Percentiles rank a stretch among this genome's conserved stretches.
Evolutionary conservation across 2,797 vertebrate genomes (phyloP).

Genomic region (Rhincodon typus): DNA sequence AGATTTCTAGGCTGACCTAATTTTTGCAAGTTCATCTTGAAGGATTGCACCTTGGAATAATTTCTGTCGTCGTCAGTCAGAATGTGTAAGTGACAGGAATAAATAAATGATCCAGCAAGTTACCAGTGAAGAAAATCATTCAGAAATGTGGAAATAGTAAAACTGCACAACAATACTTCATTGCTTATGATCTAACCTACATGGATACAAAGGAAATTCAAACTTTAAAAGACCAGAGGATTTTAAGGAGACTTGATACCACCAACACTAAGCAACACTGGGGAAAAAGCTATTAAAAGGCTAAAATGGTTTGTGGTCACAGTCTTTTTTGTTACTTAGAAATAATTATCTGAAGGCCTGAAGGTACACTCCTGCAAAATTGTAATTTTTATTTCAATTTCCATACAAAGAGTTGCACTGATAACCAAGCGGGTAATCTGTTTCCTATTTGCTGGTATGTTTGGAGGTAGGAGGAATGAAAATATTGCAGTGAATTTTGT

Average conservation of each 20-base stretch:
- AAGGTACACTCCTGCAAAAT: background rate
- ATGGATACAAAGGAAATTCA: background rate
- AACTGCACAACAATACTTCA: background rate
- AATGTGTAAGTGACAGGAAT: background rate
- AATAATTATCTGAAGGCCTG: constrained; percentile 11
- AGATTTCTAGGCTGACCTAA: background rate
- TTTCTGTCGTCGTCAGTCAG: constrained; percentile 26
- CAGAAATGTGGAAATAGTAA: background rate
- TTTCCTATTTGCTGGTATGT: background rate
- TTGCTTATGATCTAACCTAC: background rate
- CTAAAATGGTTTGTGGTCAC: background rate
- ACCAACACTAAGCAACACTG: background rate
- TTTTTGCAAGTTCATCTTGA: background rate
- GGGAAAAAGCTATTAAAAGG: background rate
- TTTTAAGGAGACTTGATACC: background rate
- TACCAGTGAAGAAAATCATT: constrained; percentile 19
- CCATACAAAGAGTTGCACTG: background rate
- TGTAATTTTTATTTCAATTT: background rate
- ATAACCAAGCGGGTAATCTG: background rate
- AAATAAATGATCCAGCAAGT: background rate
- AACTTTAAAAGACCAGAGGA: background rate
- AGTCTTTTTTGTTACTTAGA: background rate
- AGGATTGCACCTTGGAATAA: background rate
- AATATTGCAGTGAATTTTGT: too few relatives aligned
- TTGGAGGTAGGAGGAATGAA: background rate